Evolutionary conservation across 2,113 vertebrate genomes (phyloP), one percentile per base, ranked within the genome.

Genomic region (Rhodinocichla rosea): DNA sequence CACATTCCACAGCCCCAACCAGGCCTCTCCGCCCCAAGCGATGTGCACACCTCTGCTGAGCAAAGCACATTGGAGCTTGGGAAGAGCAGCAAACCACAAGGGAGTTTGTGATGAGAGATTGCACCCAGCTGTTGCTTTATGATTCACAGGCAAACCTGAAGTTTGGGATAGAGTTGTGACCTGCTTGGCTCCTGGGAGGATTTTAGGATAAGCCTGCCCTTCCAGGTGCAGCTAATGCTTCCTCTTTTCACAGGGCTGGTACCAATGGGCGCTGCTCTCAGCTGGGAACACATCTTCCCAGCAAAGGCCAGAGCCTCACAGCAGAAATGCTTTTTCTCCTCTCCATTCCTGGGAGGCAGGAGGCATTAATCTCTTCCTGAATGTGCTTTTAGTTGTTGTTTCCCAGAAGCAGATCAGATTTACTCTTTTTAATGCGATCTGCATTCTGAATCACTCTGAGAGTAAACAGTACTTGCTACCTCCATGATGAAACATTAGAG

Each of bases 401-500:
- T 94, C 83, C 86, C 83, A 90, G 88, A 94, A 92, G 68, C 59
- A 39, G 67, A 90, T 93, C 85, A 67, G 75, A 94, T 92, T 88
- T 79, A 52, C 42, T 30, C 57, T 70, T 91, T 74, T 53, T 32
- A 55, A 76, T 62, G 78, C 35, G 1, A 69, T 77, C 71, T 62
- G 35, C 35, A 15, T 75, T 86, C 56, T 81, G 68, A 68, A 83
- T 81, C 44, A 7, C 75, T 59, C 57, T 35, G 39, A 67, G 47
- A 80, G 60, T 83, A 70, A 32, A 83, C 26, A 11, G 42, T 70
- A 24, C 56, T 84, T 1, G 0, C 55, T 59, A 44, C 52, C 15
- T 87, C 45, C 56, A 17, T 52, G 56, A 15, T 74, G 42, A 90
- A 92, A 83, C 3, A 5, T n/a, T 52, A 78, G 28, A 47, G n/a